Conservation (phyloP, 2,888 invertebrate species). For the Steromphala cineraria region DNA sequence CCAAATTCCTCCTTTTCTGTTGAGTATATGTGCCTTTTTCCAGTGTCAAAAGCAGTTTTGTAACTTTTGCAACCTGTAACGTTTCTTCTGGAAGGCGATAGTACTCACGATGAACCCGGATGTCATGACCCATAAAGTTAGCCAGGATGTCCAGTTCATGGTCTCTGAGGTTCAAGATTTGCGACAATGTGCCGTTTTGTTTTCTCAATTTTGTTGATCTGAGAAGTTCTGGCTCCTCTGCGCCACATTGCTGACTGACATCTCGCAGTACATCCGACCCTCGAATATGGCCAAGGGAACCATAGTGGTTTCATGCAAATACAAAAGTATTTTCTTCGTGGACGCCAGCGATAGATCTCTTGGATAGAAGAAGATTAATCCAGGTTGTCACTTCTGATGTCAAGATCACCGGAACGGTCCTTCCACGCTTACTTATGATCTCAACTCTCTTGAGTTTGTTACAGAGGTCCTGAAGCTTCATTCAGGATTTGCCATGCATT, state of each 20-base stretch:
- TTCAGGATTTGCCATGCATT: no score
- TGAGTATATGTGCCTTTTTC: no score
- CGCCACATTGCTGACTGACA: background rate
- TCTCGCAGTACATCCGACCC: background rate
- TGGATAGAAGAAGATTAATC: background rate
- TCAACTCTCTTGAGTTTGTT: background rate
- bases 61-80: no score
- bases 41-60: no score
- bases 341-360: background rate
- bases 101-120: no score
- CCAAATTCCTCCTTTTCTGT: no score
- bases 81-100: no score
- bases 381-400: background rate
- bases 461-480: background rate
- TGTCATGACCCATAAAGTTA: no score
- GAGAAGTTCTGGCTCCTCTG: slow-evolving; percentile 19
- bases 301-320: background rate
- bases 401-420: slow-evolving; percentile 13
- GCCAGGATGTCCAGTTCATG: no score
- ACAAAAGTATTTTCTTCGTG: slow-evolving; percentile 2
- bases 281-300: background rate
- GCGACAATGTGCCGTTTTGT: no score
- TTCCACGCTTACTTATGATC: slow-evolving; percentile 9
- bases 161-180: no score
- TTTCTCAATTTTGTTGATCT: no score